These are phyloP conservation scores for Jaculus jaculus DNA, from an alignment of 2,113 vertebrate species.

Conservation along the genomic window DNA sequence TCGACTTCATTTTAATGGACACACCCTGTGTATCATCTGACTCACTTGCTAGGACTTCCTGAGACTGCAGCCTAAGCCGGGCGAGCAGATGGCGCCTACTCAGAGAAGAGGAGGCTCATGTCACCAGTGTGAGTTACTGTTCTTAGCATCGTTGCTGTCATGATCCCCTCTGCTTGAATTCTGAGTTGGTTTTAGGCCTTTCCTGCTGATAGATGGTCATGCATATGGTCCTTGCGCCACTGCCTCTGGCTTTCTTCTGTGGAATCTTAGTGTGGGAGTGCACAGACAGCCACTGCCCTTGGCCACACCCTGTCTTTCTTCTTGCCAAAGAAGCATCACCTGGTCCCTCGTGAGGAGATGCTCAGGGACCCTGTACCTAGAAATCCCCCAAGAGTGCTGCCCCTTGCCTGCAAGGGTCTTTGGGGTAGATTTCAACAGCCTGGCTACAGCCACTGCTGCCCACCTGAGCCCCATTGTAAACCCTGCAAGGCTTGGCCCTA, in stretches of 20 bases:
- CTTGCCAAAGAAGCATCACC: neutral
- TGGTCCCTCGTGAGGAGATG: neutral
- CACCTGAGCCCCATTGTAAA: conserved; percentile 10
- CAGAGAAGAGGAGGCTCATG: neutral
- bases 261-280: neutral
- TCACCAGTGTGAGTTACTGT: neutral
- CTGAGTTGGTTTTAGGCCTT: too few species aligned
- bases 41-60: neutral
- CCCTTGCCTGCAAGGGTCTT: neutral
- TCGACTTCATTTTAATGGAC: neutral
- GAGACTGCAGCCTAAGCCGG: too few species aligned
- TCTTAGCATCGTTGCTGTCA: neutral
- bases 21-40: neutral
- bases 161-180: too few species aligned
- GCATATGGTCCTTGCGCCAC: too few species aligned
- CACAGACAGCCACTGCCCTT: neutral
- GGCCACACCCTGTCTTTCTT: neutral
- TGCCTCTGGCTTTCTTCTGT: too few species aligned
- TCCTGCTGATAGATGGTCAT: neutral
- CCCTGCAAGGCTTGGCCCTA: conserved; percentile 73
- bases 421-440: neutral
- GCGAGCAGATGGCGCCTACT: too few species aligned
- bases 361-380: too few species aligned
- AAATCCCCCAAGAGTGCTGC: neutral
- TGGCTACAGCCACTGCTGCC: neutral